These are phyloP conservation scores for Azemiops feae DNA, from an alignment of 2,113 vertebrate genomes.

Conservation along the genomic window DNA sequence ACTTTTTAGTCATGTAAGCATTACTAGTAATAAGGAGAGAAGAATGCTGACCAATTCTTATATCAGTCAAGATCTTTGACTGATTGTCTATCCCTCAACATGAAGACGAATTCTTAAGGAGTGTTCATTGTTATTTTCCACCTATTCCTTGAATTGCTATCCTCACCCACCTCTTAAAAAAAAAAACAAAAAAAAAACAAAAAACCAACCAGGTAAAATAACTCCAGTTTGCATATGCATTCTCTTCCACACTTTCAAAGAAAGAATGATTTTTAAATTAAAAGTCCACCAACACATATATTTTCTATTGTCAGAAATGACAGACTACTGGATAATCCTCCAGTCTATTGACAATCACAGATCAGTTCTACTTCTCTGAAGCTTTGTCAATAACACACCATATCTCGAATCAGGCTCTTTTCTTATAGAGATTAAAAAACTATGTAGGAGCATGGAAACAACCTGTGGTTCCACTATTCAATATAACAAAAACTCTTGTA, in stretches of 20 bases:
- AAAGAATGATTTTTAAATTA: slow-evolving; percentile 27
- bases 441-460: not conserved
- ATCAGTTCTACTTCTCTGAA: not conserved
- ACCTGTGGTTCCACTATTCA: not conserved
- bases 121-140: slow-evolving; percentile 32
- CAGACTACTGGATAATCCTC: slow-evolving; percentile 17
- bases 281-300: not conserved
- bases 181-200: no score
- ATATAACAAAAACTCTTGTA: not conserved
- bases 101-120: slow-evolving; percentile 29
- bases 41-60: not conserved
- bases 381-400: not conserved
- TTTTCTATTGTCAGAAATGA: slow-evolving; percentile 29
- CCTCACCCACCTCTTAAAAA: slow-evolving; percentile 11
- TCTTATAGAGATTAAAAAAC: not conserved
- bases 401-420: not conserved
- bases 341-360: not conserved
- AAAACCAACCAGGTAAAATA: not conserved
- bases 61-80: slow-evolving; percentile 2
- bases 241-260: not conserved
- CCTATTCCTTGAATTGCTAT: slow-evolving; percentile 35
- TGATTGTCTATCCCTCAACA: not conserved
- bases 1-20: no score
- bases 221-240: slow-evolving; percentile 1
- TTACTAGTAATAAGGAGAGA: not conserved